Conservation (phyloP, 2,888 invertebrate genomes). For the Dryadula phaetusa region DNA sequence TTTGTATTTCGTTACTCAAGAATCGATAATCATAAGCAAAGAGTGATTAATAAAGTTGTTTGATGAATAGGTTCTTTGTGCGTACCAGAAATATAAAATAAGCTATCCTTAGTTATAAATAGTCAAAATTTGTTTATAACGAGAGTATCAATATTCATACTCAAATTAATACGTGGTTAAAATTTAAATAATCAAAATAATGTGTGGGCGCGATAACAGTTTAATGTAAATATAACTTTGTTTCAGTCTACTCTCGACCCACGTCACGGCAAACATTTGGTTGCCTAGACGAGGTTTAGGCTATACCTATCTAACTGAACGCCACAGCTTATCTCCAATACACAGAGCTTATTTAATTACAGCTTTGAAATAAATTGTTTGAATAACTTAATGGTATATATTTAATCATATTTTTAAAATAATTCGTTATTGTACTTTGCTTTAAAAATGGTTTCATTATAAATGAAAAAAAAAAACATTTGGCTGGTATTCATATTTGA, state of each 20-base stretch:
- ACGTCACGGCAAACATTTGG: conserved; percentile 22
- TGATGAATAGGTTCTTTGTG: too few relatives aligned
- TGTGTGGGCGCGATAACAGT: neutral
- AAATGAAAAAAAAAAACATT: too few relatives aligned
- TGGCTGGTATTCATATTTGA: too few relatives aligned
- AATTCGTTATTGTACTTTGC: too few relatives aligned
- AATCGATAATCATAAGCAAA: too few relatives aligned
- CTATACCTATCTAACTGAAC: conserved; percentile 11
- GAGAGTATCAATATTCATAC: neutral
- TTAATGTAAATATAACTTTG: conserved; percentile 3
- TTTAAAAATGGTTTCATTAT: too few relatives aligned
- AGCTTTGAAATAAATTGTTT: neutral
- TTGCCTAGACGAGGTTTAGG: conserved; percentile 24
- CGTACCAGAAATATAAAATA: too few relatives aligned
- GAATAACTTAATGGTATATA: neutral
- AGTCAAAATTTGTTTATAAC: neutral
- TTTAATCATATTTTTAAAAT: neutral
- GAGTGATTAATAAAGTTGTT: too few relatives aligned
- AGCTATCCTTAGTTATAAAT: too few relatives aligned
- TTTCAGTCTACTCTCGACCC: conserved; percentile 9
- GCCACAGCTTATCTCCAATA: neutral
- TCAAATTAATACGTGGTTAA: neutral
- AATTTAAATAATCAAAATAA: neutral
- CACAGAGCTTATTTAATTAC: conserved; percentile 1
- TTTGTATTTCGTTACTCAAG: too few relatives aligned